Conservation (phyloP, 2,113 vertebrate species). For the Haplotaxodon microlepis region DNA sequence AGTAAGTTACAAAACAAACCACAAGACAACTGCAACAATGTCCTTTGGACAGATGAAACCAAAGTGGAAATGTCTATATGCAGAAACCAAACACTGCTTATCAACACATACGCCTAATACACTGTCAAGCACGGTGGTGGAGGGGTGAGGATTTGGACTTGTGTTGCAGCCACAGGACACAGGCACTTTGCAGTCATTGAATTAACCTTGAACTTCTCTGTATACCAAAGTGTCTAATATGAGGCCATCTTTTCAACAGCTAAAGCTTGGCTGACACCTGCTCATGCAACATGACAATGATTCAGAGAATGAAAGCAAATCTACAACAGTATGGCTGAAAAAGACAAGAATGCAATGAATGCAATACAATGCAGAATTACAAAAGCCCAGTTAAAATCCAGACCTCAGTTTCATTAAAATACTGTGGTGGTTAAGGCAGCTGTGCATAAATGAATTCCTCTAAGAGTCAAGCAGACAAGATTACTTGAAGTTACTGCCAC, state of each 20-base stretch:
- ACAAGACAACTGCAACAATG: not conserved
- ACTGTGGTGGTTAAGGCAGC: not conserved
- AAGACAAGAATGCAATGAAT: not conserved
- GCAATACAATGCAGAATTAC: not conserved
- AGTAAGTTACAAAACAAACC: rapidly evolving
- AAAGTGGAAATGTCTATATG: rapidly evolving
- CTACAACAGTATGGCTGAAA: not conserved
- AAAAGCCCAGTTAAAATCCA: not conserved
- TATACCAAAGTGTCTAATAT: not conserved
- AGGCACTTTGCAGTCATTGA: not conserved
- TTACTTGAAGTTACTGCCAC: not conserved
- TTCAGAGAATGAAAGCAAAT: not conserved
- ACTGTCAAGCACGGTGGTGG: not conserved
- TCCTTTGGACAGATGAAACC: not conserved
- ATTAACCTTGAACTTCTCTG: not conserved
- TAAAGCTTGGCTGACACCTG: rapidly evolving
- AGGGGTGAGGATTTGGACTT: not conserved
- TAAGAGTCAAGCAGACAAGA: not conserved
- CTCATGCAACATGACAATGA: not conserved
- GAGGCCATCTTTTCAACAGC: not conserved
- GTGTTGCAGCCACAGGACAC: not conserved
- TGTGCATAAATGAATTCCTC: not conserved
- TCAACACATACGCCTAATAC: not conserved
- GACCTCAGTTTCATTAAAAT: not conserved
- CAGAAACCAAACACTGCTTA: not conserved